Evolutionary conservation across 2,888 invertebrate genomes (phyloP).

Genomic region (Pandemis cinnamomeana): DNA sequence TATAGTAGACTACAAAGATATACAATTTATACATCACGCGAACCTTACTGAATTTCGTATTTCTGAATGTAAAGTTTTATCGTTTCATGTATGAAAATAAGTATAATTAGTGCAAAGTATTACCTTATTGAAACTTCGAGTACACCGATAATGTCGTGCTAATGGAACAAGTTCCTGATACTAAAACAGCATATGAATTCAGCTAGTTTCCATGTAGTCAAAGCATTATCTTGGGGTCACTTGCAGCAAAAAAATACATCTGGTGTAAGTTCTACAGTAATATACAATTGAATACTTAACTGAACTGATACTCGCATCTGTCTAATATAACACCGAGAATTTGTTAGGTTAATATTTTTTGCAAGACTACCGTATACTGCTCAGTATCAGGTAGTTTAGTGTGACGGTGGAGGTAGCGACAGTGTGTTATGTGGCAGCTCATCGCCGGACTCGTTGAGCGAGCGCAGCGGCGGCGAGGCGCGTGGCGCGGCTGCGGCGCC

Average conservation of each 20-base stretch:
- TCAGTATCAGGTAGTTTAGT: background rate
- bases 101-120: background rate
- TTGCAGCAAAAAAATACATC: background rate
- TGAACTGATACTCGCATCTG: too few species aligned
- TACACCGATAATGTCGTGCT: background rate
- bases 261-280: too few species aligned
- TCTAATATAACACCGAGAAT: too few species aligned
- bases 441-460: conserved; percentile 95
- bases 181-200: background rate
- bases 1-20: too few species aligned
- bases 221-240: too few species aligned
- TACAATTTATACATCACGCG: too few species aligned
- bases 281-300: too few species aligned
- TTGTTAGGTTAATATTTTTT: too few species aligned
- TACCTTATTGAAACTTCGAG: background rate
- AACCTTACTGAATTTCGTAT: too few species aligned
- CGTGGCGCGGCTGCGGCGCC: conserved; percentile 91
- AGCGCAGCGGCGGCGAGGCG: conserved; percentile 91
- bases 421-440: conserved; percentile 86
- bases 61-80: too few species aligned
- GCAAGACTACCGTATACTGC: too few species aligned
- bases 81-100: background rate
- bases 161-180: background rate
- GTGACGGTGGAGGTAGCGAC: background rate
- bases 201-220: background rate